Percentiles rank a stretch among this genome's conserved stretches.
Evolutionary conservation across 2,888 invertebrate species (phyloP).

Genomic region (Limnephilus rhombicus): DNA sequence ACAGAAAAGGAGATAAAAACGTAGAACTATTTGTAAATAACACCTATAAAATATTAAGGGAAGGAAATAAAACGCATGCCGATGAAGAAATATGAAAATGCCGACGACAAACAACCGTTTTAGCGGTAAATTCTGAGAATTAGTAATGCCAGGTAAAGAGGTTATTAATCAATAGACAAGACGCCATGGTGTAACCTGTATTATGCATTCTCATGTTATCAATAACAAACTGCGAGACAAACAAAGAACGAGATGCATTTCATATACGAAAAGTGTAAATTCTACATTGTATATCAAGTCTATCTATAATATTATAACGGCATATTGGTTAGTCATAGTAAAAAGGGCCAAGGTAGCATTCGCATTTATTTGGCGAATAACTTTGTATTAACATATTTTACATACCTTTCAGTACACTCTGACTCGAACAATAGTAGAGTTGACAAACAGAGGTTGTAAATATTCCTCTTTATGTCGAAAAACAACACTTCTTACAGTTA

Average conservation of each 20-base stretch:
- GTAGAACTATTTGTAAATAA: not conserved
- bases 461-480: constrained; percentile 17
- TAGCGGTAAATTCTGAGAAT: constrained; percentile 6
- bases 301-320: constrained; percentile 24
- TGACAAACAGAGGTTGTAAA: not conserved
- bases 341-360: constrained; percentile 4
- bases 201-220: not conserved
- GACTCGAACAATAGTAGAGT: not conserved
- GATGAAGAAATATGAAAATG: constrained; percentile 1
- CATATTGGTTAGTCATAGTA: constrained; percentile 29
- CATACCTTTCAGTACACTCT: constrained; percentile 13
- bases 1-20: not conserved
- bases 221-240: not conserved
- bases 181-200: not conserved
- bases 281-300: not conserved
- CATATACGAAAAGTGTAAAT: not conserved
- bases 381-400: not conserved
- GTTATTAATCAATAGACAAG: constrained; percentile 34
- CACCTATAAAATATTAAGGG: not conserved
- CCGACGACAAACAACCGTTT: not conserved
- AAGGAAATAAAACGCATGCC: not conserved
- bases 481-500: constrained; percentile 26
- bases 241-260: not conserved
- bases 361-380: not conserved
- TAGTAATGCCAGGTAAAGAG: not conserved